phyloP scores from a whole-genome alignment of 2,888 invertebrate genomes.

The Drosophila infuscata region DNA sequence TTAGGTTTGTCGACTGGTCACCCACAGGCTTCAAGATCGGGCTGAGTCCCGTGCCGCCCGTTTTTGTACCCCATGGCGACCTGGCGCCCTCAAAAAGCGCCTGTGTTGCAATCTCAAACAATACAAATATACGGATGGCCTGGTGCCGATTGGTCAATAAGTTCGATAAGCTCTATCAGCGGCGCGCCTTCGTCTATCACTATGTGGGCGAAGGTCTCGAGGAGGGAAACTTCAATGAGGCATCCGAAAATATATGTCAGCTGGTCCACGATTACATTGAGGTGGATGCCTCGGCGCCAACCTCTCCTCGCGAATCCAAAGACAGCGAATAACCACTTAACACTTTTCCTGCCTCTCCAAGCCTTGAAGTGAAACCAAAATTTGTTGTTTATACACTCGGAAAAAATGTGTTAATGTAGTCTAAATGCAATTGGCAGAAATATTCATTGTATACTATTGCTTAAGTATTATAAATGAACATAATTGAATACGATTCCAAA shows the following conservation, averaged over 20 bases:
- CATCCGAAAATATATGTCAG: constrained; percentile 88
- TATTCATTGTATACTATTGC: background rate
- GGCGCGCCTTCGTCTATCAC: constrained; percentile 95
- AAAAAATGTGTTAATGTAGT: background rate
- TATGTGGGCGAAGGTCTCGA: constrained; percentile 91
- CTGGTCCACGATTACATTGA: constrained; percentile 89
- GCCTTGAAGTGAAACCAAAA: constrained; percentile 22
- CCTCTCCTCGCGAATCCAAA: constrained; percentile 33
- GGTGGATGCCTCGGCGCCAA: constrained; percentile 85
- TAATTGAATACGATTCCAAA: background rate
- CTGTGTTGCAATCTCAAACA: constrained; percentile 94
- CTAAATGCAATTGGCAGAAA: background rate
- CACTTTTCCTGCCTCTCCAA: background rate
- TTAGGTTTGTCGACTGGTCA: constrained; percentile 93
- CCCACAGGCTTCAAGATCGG: constrained; percentile 94
- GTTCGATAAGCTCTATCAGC: constrained; percentile 92
- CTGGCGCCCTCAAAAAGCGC: constrained; percentile 91
- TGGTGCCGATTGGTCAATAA: constrained; percentile 93
- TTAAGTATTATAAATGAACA: background rate
- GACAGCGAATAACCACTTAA: background rate
- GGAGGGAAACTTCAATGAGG: constrained; percentile 88
- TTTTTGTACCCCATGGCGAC: constrained; percentile 91
- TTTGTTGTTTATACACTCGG: background rate
- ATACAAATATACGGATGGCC: constrained; percentile 91
- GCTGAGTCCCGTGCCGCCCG: constrained; percentile 91